These are phyloP conservation scores for Leucophenga montana DNA, from an alignment of 2,888 invertebrate genomes.

Conservation along the genomic window DNA sequence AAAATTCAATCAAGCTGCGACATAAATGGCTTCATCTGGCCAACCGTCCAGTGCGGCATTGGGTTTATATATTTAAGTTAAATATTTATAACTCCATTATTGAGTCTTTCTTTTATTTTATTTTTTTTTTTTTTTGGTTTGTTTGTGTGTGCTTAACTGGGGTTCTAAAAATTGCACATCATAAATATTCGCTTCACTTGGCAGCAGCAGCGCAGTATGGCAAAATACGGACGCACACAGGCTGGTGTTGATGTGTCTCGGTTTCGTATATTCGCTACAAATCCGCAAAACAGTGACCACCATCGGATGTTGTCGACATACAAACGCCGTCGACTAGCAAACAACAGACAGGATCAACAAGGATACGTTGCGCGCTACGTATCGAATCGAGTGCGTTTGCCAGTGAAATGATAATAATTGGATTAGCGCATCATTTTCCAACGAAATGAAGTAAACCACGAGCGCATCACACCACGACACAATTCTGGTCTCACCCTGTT, in stretches of 20 bases:
- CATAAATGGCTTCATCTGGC: conserved; percentile 4
- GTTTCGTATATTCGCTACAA: not conserved
- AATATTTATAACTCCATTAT: conserved; percentile 27
- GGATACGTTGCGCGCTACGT: not conserved
- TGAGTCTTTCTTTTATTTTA: not conserved
- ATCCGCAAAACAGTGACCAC: no score
- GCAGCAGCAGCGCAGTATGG: not conserved
- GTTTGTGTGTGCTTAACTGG: not conserved
- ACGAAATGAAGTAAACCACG: conserved; percentile 14
- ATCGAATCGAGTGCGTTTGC: conserved; percentile 39
- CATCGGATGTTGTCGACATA: not conserved
- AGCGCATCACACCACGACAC: not conserved
- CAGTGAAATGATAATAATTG: conserved; percentile 70
- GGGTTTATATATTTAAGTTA: conserved; percentile 2
- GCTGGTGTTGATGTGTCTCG: not conserved
- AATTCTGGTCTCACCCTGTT: not conserved
- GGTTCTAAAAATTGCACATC: conserved; percentile 37
- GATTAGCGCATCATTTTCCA: conserved; percentile 61
- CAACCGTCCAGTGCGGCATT: not conserved
- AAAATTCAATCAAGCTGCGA: conserved; percentile 47
- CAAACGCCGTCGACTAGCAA: not conserved
- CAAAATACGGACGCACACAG: not conserved
- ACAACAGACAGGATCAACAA: conserved; percentile 19
- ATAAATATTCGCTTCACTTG: conserved; percentile 42
- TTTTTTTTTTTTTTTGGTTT: not conserved